Conservation (phyloP, 2,888 invertebrate species). For the Acholoe squamosa region DNA sequence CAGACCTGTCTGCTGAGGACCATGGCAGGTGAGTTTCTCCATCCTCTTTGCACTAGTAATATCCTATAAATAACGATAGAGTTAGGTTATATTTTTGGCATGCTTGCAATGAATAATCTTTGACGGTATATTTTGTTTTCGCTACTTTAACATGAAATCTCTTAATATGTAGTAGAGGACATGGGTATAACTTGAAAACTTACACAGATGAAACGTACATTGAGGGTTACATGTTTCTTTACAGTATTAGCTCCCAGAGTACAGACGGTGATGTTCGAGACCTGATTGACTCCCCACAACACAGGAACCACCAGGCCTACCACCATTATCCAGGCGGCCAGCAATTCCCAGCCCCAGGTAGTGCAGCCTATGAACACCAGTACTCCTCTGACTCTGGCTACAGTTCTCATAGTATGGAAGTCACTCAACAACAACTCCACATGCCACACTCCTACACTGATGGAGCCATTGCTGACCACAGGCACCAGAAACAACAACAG, state of each 20-base stretch:
- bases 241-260: slow-evolving; percentile 47
- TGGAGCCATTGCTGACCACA: slow-evolving; percentile 47
- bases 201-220: too few species aligned
- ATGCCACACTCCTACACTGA: slow-evolving; percentile 56
- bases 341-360: background rate
- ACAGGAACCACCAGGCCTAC: background rate
- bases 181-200: too few species aligned
- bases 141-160: too few species aligned
- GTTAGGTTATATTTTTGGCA: too few species aligned
- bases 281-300: slow-evolving; percentile 48
- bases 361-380: slow-evolving; percentile 34
- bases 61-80: too few species aligned
- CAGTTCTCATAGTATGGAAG: slow-evolving; percentile 59
- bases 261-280: slow-evolving; percentile 31
- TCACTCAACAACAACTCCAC: slow-evolving; percentile 3
- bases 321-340: background rate
- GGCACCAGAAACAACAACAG: background rate
- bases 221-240: background rate
- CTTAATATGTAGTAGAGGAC: too few species aligned
- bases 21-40: background rate
- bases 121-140: too few species aligned
- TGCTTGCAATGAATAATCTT: too few species aligned
- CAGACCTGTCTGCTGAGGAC: slow-evolving; percentile 46
- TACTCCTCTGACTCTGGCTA: slow-evolving; percentile 64
- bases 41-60: too few species aligned